phyloP scores from a whole-genome alignment of 1,140 invertebrate genomes.

The Telenomus remus region DNA sequence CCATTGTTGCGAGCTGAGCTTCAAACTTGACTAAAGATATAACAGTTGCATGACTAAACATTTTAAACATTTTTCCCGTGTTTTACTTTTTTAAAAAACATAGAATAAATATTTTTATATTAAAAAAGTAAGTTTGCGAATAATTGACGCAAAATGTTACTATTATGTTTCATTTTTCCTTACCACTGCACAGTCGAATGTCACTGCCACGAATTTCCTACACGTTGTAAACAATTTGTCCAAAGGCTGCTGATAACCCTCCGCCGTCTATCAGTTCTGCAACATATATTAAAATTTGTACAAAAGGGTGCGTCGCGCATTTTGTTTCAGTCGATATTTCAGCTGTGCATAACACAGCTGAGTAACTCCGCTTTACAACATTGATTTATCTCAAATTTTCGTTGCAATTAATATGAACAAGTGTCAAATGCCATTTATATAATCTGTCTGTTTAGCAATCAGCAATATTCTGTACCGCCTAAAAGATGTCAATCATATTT shows the following conservation, averaged over 20 bases:
- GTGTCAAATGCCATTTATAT: constrained; percentile 16
- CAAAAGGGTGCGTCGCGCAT: constrained; percentile 50
- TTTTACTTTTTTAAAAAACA: no score
- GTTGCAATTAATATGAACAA: constrained; percentile 46
- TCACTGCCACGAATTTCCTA: constrained; percentile 42
- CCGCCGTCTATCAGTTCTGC: constrained; percentile 54
- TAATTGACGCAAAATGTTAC: no score
- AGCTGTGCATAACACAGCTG: constrained; percentile 42
- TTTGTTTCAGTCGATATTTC: constrained; percentile 54
- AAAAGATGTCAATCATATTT: no score
- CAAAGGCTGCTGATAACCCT: constrained; percentile 48
- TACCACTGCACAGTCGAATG: constrained; percentile 38
- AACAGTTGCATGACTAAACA: no score
- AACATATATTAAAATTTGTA: constrained; percentile 59
- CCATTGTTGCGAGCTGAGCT: constrained; percentile 3
- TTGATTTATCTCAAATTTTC: constrained; percentile 43
- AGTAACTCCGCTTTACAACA: constrained; percentile 27
- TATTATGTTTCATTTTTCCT: constrained; percentile 35
- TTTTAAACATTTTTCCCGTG: no score
- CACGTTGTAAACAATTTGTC: constrained; percentile 50
- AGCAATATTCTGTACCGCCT: background rate
- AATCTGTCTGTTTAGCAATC: background rate
- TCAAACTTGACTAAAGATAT: constrained; percentile 1
- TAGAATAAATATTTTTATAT: no score
- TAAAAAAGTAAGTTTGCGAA: no score